A percentile compares a stretch with the other conserved stretches of the same genome.
These are phyloP conservation scores for Oryzias melastigma DNA, from an alignment of 2,113 vertebrate genomes.

Conservation along the genomic window DNA sequence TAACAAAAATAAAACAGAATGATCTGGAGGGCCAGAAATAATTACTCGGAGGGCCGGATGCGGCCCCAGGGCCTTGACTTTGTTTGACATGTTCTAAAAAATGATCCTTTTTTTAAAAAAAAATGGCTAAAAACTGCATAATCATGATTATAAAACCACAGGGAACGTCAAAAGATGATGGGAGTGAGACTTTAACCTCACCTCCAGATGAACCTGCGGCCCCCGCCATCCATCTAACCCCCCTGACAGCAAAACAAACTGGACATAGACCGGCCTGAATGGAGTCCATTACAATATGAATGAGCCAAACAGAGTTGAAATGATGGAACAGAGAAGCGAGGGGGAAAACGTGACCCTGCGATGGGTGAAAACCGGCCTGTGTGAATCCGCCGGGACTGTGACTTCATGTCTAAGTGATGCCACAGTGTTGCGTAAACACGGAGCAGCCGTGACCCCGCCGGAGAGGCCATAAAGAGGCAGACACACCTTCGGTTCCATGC, in stretches of 20 bases:
- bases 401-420: constrained; percentile 71
- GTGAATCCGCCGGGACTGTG: constrained; percentile 47
- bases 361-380: constrained; percentile 14
- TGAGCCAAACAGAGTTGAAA: constrained; percentile 66
- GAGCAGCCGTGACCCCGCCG: constrained; percentile 57
- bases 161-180: too few relatives aligned
- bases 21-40: too few relatives aligned
- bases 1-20: too few relatives aligned
- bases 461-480: constrained; percentile 56
- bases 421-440: constrained; percentile 44
- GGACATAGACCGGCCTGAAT: constrained; percentile 68
- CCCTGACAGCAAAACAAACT: constrained; percentile 75
- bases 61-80: too few relatives aligned
- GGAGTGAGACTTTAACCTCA: constrained; percentile 54
- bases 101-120: too few relatives aligned
- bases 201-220: constrained; percentile 72
- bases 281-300: constrained; percentile 75
- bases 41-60: too few relatives aligned
- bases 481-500: constrained; percentile 8
- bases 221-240: constrained; percentile 66
- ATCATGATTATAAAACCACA: too few relatives aligned
- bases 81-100: too few relatives aligned
- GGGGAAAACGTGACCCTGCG: constrained; percentile 50
- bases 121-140: too few relatives aligned
- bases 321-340: constrained; percentile 49